These are phyloP conservation scores for Cremastobaeus sp. DNA, from an alignment of 2,888 invertebrate genomes.

Conservation along the genomic window DNA sequence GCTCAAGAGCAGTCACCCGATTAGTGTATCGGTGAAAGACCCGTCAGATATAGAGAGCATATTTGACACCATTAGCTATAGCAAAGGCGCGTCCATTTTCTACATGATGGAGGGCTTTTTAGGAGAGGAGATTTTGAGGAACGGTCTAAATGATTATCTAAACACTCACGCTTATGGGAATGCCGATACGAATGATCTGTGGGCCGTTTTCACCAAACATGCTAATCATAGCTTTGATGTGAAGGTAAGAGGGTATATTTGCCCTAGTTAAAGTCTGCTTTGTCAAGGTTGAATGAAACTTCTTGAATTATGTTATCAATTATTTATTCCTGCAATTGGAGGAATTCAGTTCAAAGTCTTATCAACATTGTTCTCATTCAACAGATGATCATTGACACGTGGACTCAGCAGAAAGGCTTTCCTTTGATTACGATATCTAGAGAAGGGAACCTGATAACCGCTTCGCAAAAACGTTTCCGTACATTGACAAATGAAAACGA, in stretches of 20 bases:
- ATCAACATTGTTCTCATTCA: constrained; percentile 38
- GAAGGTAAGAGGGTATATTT: constrained; percentile 78
- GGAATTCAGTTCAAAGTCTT: too few relatives aligned
- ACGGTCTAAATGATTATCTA: constrained; percentile 84
- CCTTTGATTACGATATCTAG: constrained; percentile 85
- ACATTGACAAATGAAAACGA: constrained; percentile 79
- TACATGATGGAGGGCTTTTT: constrained; percentile 86
- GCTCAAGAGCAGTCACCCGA: constrained; percentile 85
- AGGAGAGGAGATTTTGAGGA: constrained; percentile 82
- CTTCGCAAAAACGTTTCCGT: constrained; percentile 84
- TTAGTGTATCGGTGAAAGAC: constrained; percentile 84
- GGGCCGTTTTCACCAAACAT: constrained; percentile 85
- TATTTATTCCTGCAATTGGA: too few relatives aligned
- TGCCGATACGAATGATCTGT: constrained; percentile 89
- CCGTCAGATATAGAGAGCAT: constrained; percentile 86
- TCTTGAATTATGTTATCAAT: too few relatives aligned
- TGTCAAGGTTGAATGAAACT: too few relatives aligned
- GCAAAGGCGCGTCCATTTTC: constrained; percentile 86
- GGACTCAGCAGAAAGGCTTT: constrained; percentile 91
- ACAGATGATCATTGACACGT: constrained; percentile 85
- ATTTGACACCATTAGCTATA: constrained; percentile 87
- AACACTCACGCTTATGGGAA: constrained; percentile 84
- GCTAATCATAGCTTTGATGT: constrained; percentile 82
- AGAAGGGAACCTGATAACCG: constrained; percentile 82
- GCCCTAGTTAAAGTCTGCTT: not conserved